Evolutionary conservation across 2,113 vertebrate genomes (phyloP), one percentile per base, ranked within the genome.

Genomic region (Stigmatopora nigra): DNA sequence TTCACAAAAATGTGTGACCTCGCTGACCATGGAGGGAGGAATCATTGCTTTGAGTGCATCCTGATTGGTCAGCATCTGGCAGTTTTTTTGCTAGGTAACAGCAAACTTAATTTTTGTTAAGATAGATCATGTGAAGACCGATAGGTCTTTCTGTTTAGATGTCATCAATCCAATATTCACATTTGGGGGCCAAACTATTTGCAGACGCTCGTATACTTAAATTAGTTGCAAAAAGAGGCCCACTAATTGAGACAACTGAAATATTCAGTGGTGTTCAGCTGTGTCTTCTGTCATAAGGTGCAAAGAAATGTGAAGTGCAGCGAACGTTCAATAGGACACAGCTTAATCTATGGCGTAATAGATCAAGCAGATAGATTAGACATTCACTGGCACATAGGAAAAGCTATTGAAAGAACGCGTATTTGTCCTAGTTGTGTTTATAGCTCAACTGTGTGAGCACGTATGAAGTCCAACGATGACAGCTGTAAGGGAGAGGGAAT

Each of bases 391-490:
- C 6, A 3, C 46, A 47, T n/a, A 41, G 45, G 51, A 19, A 62
- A 48, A 36, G 44, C 44, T n/a, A 60, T 49, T 1, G 44, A 62
- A 69, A 71, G 13, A 51, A 31, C 16, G 38, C 16, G 47, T 41
- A 38, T 65, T 57, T 59, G 25, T 60, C 46, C 36, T 25, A 3
- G 36, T 22, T 48, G 25, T 7, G 47, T 59, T 53, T 45, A 44
- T 4, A 9, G 12, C 57, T 61, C 58, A n/a, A 65, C 41, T 67
- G 19, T 17, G 49, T 46, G 13, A 35, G 61, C 0, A 36, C 56
- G 36, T 64, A 64, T 45, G 48, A 57, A 53, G 53, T 41, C 41
- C 16, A 64, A 31, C 58, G 31, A 77, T 67, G 44, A 75, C 69
- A 64, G 70, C 71, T 46, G 19, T 2, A 13, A 68, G 13, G 19